Conservation (phyloP, 64 coral and sea anemone genomes). For the Dendronephthya gigantea region DNA sequence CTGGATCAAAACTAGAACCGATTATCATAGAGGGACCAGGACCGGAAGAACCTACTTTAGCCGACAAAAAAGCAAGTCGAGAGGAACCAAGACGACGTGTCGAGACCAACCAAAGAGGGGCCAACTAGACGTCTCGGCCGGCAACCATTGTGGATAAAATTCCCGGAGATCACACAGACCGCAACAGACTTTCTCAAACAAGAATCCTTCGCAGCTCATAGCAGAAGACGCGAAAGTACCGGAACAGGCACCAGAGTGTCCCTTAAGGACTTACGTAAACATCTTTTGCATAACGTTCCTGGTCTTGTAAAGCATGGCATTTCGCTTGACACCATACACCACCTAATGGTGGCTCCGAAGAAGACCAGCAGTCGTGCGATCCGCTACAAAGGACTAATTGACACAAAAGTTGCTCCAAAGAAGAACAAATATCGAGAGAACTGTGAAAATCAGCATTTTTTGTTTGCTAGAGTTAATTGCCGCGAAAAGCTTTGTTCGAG, state of each 20-base stretch:
- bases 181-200: constrained; percentile 40
- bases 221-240: constrained; percentile 13
- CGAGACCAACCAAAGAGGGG: no score
- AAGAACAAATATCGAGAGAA: no score
- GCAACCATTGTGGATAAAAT: constrained; percentile 27
- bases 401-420: constrained; percentile 27
- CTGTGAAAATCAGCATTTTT: no score
- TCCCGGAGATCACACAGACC: constrained; percentile 24
- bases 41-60: no score
- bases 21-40: no score
- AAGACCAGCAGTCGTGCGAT: constrained; percentile 24
- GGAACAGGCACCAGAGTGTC: constrained; percentile 18
- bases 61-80: no score
- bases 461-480: constrained; percentile 26
- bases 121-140: background rate
- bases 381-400: constrained; percentile 39
- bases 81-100: no score
- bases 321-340: constrained; percentile 34
- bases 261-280: constrained; percentile 16
- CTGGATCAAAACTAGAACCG: no score
- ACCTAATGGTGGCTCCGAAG: constrained; percentile 35
- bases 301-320: constrained; percentile 34
- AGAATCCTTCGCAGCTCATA: constrained; percentile 36
- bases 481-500: constrained; percentile 7
- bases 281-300: constrained; percentile 31